A percentile compares a stretch with the other conserved stretches of the same genome.
Conservation (phyloP, 1,140 invertebrate species). For the Papilio xuthus region DNA sequence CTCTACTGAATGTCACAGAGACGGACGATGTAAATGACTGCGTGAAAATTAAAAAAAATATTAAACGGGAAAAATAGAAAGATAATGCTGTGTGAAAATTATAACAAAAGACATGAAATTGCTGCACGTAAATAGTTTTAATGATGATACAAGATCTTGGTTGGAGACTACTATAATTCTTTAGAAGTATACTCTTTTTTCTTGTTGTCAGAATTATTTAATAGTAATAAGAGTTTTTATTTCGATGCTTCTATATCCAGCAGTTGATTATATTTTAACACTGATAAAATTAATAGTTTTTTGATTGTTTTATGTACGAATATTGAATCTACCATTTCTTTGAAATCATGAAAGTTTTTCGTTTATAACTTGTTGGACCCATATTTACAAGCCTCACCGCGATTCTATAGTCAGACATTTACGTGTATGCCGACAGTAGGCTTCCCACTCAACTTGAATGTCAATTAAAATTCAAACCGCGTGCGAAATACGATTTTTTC, state of each 20-base stretch:
- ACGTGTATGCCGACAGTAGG: slow-evolving; percentile 42
- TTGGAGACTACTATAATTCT: background rate
- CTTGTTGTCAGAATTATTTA: background rate
- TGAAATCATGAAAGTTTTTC: background rate
- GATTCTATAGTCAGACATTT: background rate
- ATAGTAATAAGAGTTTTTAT: too few relatives aligned
- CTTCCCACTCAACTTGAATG: slow-evolving; percentile 65
- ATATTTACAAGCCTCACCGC: background rate
- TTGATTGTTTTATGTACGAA: background rate
- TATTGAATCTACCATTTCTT: background rate
- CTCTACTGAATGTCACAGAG: slow-evolving; percentile 52
- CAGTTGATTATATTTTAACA: background rate
- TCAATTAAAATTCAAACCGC: slow-evolving; percentile 82
- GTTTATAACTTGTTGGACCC: slow-evolving; percentile 5
- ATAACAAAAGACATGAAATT: slow-evolving; percentile 24
- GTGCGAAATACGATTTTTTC: slow-evolving; percentile 81
- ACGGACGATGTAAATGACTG: slow-evolving; percentile 40
- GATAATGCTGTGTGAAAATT: slow-evolving; percentile 25
- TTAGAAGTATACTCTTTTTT: background rate
- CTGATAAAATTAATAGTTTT: background rate
- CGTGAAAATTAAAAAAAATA: slow-evolving; percentile 43
- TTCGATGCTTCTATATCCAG: background rate
- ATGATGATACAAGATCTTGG: background rate
- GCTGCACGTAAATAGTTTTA: slow-evolving; percentile 1
- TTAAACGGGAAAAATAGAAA: slow-evolving; percentile 35